Conservation (phyloP, 2,797 vertebrate genomes). For the Lophius americanus region DNA sequence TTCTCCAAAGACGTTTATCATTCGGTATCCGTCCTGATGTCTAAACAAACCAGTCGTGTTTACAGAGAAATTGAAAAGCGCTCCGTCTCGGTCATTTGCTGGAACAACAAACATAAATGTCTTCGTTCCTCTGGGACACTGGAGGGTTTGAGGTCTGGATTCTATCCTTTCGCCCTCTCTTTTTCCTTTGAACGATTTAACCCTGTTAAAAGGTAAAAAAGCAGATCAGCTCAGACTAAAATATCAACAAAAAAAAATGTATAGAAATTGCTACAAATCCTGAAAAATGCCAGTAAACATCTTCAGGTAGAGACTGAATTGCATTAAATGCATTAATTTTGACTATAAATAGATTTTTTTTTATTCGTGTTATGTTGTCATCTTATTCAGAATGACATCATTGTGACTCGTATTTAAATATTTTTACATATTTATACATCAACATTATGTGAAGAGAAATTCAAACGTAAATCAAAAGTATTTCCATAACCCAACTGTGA, state of each 20-base stretch:
- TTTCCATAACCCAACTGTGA: no score
- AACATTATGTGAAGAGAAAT: no score
- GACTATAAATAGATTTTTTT: no score
- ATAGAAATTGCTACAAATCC: no score
- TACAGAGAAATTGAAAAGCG: not conserved
- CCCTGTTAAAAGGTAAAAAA: not conserved
- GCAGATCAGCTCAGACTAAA: not conserved
- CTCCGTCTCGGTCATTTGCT: not conserved
- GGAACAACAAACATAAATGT: slow-evolving; percentile 12
- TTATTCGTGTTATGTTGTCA: not conserved
- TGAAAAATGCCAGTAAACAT: not conserved
- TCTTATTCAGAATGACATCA: no score
- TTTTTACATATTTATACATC: no score
- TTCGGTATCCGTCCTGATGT: slow-evolving; percentile 15
- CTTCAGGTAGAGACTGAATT: not conserved
- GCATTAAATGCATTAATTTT: no score
- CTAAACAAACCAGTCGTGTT: slow-evolving; percentile 23
- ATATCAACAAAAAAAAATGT: not conserved
- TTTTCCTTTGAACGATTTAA: not conserved
- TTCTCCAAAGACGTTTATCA: not conserved
- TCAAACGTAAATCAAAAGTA: no score
- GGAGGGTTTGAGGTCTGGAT: not conserved
- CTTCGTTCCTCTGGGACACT: not conserved
- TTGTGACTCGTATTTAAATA: no score
- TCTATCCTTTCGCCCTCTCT: not conserved